Conservation (phyloP, 1,140 invertebrate species). For the Trachymyrmex septentrionalis region DNA sequence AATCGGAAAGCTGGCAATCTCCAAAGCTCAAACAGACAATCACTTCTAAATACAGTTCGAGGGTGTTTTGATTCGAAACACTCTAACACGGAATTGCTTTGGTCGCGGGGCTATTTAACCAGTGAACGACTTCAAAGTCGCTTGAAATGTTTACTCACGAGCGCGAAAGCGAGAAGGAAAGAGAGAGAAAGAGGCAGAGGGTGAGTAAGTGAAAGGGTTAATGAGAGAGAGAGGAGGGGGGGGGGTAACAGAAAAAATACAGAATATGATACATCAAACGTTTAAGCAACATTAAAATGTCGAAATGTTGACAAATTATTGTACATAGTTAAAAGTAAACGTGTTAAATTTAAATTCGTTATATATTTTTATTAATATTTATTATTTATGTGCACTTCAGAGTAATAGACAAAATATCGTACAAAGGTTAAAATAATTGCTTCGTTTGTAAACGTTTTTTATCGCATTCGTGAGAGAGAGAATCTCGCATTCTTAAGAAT, state of each 20-base stretch:
- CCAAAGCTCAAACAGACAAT: conserved; percentile 77
- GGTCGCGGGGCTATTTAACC: conserved; percentile 76
- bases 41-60: conserved; percentile 80
- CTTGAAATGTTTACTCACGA: conserved; percentile 73
- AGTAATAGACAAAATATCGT: neutral
- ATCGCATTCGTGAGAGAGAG: neutral
- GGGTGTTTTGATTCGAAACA: conserved; percentile 82
- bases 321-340: neutral
- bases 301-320: conserved; percentile 30
- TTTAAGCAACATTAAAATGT: conserved; percentile 50
- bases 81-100: conserved; percentile 65
- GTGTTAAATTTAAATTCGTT: neutral
- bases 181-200: neutral
- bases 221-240: neutral
- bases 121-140: conserved; percentile 76
- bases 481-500: neutral
- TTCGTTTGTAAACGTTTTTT: neutral
- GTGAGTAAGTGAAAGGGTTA: neutral
- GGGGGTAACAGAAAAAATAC: neutral
- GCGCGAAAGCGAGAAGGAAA: conserved; percentile 49
- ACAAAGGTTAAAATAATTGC: conserved; percentile 12
- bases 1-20: conserved; percentile 72
- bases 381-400: neutral
- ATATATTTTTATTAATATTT: neutral
- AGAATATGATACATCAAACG: conserved; percentile 32